Base-by-base conservation (phyloP, 2,797 vertebrate species). In the Gallinago solitaria region DNA sequence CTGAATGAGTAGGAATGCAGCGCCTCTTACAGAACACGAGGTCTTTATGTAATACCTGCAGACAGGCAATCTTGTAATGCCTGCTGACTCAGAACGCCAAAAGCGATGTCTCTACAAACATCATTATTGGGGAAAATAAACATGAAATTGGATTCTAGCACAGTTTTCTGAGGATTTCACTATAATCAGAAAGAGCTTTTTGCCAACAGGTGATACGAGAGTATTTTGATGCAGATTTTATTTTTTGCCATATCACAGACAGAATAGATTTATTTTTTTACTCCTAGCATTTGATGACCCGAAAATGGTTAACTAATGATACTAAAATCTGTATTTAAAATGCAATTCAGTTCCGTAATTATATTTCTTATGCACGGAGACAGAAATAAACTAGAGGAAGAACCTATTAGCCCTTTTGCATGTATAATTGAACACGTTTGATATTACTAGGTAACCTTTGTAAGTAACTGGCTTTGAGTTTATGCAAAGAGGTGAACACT, bases 341-440 rank as follows among this genome's bases (percentile, higher is more conserved):
- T 77, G 59, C 70, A 96, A 94, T 90, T 93, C 77, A 37, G 85
- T 85, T 96, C 87, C 81, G 37, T 90, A 96, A 97, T 97, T 96
- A 95, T 87, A 94, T 90, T 90, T 91, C 80, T 89, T 92, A 90
- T 86, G 90, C 90, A 90, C 7, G 25, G 84, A 89, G 96, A 95
- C 81, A 93, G 91, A 96, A 97, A 88, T 96, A 95, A 93, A 87
- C 87, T 30, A 85, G 65, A 94, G 88, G 93, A 97, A 97, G 89
- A 96, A 89, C 95, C 80, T 91, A 94, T 97, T 95, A 95, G 84
- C 59, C 83, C 75, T 83, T 93, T 80, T 96, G 96, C 93, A 96
- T 95, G 65, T 96, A 90, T 96, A 96, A 96, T 94, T 96, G 95
- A 89, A 93, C 89, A 95, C 9, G 4, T 78, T 82, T 93, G 82